Base-by-base conservation (phyloP, 2,888 invertebrate species). In the Drosophila melanosoma region DNA sequence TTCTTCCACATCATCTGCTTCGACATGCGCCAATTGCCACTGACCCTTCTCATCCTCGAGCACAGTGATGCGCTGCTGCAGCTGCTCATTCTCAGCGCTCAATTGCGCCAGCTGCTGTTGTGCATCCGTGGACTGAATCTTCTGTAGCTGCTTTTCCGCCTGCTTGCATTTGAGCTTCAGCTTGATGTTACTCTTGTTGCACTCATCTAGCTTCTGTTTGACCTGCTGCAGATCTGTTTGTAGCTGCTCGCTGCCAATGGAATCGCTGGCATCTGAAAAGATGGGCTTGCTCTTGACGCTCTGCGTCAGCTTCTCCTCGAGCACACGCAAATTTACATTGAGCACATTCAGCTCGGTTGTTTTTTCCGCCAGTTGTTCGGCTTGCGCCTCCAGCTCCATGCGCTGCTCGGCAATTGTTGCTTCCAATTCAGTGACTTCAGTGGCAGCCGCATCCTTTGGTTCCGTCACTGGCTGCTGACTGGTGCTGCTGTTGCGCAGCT, bases 41-140 rank as follows among this genome's bases (percentile, higher is more conserved):
- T 97, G 97, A 88, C 97, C 97, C 94, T 98, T 98, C 93, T 98
- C 98, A 93, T 97, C 97, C 93, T 97, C 97, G 78, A 98, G 93
- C 91, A 97, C 97, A 17, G 96, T 96, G 72, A 98, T 95, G 94
- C 95, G 96, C 83, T 97, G 96, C 74, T 95, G 95, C 58, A 96
- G 93, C 79, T 94, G 94, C 75, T 95, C 94, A 79, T 95, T 94
- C 87, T 95, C 95, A 69, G 94, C 94, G 88, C 94, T 94, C 57
- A 97, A 92, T 81, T 94, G 94, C 0, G 95, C 94, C 68, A 96
- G 94, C 91, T 96, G 95, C 45, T 95, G 95, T 92, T 96, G 95
- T 17, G 94, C 92, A 90, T 96, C 96, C 45, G 95, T 95, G 48
- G 96, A 94, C 83, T 95, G 95, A 63, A 95, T 94, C 82, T 94